phyloP scores from a whole-genome alignment of 2,888 invertebrate species.

The Tinea semifulvella region DNA sequence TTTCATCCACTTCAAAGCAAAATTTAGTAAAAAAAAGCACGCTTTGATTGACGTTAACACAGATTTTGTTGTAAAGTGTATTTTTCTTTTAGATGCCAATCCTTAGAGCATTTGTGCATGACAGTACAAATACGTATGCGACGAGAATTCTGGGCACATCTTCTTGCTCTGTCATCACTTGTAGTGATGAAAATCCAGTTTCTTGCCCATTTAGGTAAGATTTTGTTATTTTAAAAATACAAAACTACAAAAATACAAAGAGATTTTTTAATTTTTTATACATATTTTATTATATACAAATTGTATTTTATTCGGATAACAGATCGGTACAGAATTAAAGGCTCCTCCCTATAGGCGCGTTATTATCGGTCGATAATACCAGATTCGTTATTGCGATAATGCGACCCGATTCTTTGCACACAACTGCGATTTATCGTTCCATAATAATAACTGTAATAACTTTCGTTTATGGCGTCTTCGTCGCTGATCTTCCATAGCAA shows the following conservation, averaged over 20 bases:
- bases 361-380: no score
- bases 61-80: not conserved
- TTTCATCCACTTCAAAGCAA: no score
- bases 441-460: no score
- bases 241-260: slow-evolving; percentile 13
- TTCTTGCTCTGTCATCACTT: slow-evolving; percentile 44
- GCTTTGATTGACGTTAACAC: not conserved
- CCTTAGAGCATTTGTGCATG: slow-evolving; percentile 57
- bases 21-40: no score
- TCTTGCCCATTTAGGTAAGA: slow-evolving; percentile 51
- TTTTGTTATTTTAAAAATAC: not conserved
- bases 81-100: slow-evolving; percentile 32
- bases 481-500: no score
- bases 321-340: no score
- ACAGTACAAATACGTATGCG: slow-evolving; percentile 49
- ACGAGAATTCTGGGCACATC: slow-evolving; percentile 36
- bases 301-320: slow-evolving; percentile 4
- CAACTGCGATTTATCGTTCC: no score
- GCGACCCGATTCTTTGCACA: no score
- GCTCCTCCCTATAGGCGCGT: no score
- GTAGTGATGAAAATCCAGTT: slow-evolving; percentile 36
- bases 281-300: slow-evolving; percentile 18
- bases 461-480: no score
- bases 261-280: no score
- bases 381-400: no score